phyloP scores from a whole-genome alignment of 2,797 vertebrate species.

The Siniperca obscura region DNA sequence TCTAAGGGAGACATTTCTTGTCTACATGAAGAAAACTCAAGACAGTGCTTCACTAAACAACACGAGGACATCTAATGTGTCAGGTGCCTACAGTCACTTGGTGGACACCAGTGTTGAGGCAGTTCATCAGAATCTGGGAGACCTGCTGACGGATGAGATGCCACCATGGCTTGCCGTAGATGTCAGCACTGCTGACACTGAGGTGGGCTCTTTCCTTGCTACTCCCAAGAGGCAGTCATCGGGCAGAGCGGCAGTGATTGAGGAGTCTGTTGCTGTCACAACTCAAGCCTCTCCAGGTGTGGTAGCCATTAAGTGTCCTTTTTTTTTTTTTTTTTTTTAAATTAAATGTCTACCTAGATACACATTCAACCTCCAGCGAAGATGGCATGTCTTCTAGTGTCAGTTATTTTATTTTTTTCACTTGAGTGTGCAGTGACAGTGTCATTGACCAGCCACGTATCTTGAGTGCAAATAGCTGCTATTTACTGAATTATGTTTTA shows the following conservation, averaged over 20 bases:
- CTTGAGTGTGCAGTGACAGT: not conserved
- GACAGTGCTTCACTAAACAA: not conserved
- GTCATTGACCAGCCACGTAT: not conserved
- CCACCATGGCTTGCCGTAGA: constrained; percentile 75
- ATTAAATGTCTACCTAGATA: not conserved
- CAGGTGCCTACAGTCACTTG: not conserved
- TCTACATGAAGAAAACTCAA: constrained; percentile 30
- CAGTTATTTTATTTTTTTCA: not conserved
- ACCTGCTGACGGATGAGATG: constrained; percentile 72
- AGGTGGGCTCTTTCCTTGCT: constrained; percentile 12
- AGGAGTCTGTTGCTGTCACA: constrained; percentile 30
- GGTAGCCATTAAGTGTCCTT: not conserved
- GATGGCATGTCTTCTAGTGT: not conserved
- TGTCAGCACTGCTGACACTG: constrained; percentile 15
- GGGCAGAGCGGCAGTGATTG: not conserved
- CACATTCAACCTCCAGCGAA: not conserved
- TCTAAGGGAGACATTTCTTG: constrained; percentile 48
- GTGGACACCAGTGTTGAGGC: not conserved
- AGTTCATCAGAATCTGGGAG: constrained; percentile 25
- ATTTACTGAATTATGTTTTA: not conserved
- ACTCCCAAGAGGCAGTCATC: constrained; percentile 45
- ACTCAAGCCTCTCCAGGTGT: constrained; percentile 70
- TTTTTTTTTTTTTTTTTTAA: not conserved
- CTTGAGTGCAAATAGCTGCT: not conserved
- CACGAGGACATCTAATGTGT: not conserved